Percentiles rank a stretch among this genome's conserved stretches.
phyloP scores from a whole-genome alignment of 1,140 invertebrate genomes.

The Mesaphorura yosii region DNA sequence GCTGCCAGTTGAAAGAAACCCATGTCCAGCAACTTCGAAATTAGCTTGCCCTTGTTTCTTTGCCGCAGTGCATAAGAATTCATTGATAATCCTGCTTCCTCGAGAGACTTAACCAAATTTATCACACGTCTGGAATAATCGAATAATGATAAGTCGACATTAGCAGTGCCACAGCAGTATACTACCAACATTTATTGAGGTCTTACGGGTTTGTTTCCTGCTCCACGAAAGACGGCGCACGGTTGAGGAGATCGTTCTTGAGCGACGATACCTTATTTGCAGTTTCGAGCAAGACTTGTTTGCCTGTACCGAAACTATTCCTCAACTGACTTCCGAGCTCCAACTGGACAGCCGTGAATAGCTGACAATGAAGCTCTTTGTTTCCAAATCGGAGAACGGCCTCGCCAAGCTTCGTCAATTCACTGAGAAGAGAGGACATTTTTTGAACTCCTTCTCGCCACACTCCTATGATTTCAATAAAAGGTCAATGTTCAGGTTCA shows the following conservation, averaged over 20 bases:
- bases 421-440: background rate
- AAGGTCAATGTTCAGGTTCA: background rate
- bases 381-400: conserved; percentile 18
- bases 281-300: background rate
- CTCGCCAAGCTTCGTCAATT: conserved; percentile 3
- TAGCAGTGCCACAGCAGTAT: background rate
- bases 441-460: background rate
- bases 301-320: background rate
- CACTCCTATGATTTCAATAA: conserved; percentile 6
- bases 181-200: no score
- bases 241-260: background rate
- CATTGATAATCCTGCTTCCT: conserved; percentile 6
- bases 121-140: conserved; percentile 12
- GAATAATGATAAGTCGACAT: no score
- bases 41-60: conserved; percentile 18
- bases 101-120: conserved; percentile 11
- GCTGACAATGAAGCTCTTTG: conserved; percentile 4
- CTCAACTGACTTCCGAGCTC: background rate
- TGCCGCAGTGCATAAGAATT: conserved; percentile 22
- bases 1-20: conserved; percentile 15
- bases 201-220: conserved; percentile 14
- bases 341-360: background rate
- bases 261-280: background rate
- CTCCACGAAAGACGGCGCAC: background rate
- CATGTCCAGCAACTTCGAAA: conserved; percentile 15